Conservation (phyloP, 1,140 invertebrate genomes). For the Nephotettix cincticeps region DNA sequence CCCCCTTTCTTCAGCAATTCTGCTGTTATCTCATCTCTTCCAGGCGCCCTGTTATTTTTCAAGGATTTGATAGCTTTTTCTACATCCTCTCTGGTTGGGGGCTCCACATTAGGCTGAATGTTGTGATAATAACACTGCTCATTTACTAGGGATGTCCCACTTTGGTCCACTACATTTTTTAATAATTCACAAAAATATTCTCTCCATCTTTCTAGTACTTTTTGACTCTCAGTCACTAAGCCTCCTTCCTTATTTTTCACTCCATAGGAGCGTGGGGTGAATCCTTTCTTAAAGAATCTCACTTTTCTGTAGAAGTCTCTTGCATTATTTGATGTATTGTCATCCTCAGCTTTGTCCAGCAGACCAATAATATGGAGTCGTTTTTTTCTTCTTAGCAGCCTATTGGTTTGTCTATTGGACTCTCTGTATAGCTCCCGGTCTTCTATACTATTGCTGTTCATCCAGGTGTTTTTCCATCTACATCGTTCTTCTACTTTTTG, state of each 20-base stretch:
- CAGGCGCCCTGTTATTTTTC: no score
- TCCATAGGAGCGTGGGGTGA: slow-evolving; percentile 23
- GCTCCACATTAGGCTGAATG: neutral
- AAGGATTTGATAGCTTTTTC: neutral
- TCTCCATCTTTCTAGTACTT: neutral
- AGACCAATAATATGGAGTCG: slow-evolving; percentile 12
- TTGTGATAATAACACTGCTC: neutral
- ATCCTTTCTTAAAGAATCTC: slow-evolving; percentile 29
- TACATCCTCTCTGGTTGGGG: neutral
- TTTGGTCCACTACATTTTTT: slow-evolving; percentile 22
- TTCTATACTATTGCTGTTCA: slow-evolving; percentile 25
- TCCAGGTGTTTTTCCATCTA: neutral
- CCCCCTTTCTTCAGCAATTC: slow-evolving; percentile 21
- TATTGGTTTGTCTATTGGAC: slow-evolving; percentile 15
- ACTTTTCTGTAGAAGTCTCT: slow-evolving; percentile 31
- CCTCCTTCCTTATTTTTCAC: neutral
- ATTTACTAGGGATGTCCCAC: no score
- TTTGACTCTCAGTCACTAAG: neutral
- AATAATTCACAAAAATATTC: no score
- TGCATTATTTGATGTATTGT: neutral
- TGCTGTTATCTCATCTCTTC: no score
- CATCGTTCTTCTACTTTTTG: slow-evolving; percentile 23
- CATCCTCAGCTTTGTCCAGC: slow-evolving; percentile 24
- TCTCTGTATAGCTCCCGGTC: slow-evolving; percentile 24
- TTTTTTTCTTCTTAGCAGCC: slow-evolving; percentile 33